Conservation (phyloP, 2,797 vertebrate genomes). For the Semaprochilodus insignis region DNA sequence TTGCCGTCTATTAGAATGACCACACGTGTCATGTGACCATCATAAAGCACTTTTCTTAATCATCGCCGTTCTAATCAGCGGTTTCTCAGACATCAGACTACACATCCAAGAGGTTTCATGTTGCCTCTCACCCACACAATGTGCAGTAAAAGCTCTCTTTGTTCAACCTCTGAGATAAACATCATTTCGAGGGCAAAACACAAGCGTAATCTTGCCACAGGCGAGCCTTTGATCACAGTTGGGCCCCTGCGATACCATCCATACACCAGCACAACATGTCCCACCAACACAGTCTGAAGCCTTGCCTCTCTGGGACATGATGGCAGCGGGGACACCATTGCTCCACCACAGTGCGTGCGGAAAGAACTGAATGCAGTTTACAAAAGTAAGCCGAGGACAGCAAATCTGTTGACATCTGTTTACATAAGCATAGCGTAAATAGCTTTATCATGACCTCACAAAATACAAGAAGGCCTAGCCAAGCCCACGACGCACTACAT, state of each 20-base stretch:
- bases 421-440: slow-evolving; percentile 27
- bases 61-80: not conserved
- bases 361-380: slow-evolving; percentile 35
- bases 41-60: not conserved
- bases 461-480: slow-evolving; percentile 19
- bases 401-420: slow-evolving; percentile 45
- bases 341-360: slow-evolving; percentile 2
- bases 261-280: slow-evolving; percentile 21
- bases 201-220: slow-evolving; percentile 44
- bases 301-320: not conserved
- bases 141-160: slow-evolving; percentile 35
- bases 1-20: not conserved
- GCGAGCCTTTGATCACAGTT: slow-evolving; percentile 45
- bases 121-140: not conserved
- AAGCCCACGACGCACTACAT: slow-evolving; percentile 16
- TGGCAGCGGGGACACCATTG: not conserved
- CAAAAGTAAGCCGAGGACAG: slow-evolving; percentile 31
- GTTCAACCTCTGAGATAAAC: slow-evolving; percentile 47
- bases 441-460: slow-evolving; percentile 27
- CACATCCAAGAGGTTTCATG: not conserved
- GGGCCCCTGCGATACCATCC: slow-evolving; percentile 48
- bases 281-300: not conserved
- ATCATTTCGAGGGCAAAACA: slow-evolving; percentile 47
- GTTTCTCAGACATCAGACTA: not conserved
- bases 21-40: not conserved